Evolutionary conservation across 1,140 invertebrate species (phyloP).

Genomic region (Riptortus pedestris): DNA sequence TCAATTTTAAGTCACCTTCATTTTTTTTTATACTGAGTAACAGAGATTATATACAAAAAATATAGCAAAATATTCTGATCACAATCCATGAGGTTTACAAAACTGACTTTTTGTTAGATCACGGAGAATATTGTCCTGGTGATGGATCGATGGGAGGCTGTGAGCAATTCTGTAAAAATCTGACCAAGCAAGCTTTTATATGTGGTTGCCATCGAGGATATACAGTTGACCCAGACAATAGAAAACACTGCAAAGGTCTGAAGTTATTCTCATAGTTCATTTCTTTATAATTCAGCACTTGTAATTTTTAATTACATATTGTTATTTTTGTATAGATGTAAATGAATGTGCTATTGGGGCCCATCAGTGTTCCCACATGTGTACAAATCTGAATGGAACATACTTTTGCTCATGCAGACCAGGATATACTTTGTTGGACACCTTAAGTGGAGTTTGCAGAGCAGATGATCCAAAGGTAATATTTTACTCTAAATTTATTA

Average conservation of each 20-base stretch:
- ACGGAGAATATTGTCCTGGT: conserved; percentile 54
- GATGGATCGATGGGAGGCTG: conserved; percentile 75
- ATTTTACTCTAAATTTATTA: too few relatives aligned
- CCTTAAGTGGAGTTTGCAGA: conserved; percentile 70
- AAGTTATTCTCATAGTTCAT: neutral
- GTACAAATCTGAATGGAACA: conserved; percentile 83
- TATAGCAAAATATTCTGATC: too few relatives aligned
- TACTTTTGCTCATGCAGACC: conserved; percentile 77
- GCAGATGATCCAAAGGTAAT: conserved; percentile 51
- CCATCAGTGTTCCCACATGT: conserved; percentile 85
- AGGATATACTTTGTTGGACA: conserved; percentile 66
- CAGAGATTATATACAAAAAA: too few relatives aligned
- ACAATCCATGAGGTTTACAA: too few relatives aligned
- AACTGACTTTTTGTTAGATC: too few relatives aligned
- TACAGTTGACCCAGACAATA: conserved; percentile 61
- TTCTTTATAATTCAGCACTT: neutral
- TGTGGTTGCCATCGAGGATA: conserved; percentile 56
- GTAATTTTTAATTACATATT: neutral
- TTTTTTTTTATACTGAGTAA: too few relatives aligned
- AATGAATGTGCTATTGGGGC: conserved; percentile 75
- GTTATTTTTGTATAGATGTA: conserved; percentile 48
- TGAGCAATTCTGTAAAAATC: conserved; percentile 79
- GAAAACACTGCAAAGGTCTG: conserved; percentile 58
- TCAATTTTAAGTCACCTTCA: too few relatives aligned
- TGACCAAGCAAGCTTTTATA: conserved; percentile 41